Conservation (phyloP, 2,113 vertebrate species). For the Poeciliopsis retropinna region DNA sequence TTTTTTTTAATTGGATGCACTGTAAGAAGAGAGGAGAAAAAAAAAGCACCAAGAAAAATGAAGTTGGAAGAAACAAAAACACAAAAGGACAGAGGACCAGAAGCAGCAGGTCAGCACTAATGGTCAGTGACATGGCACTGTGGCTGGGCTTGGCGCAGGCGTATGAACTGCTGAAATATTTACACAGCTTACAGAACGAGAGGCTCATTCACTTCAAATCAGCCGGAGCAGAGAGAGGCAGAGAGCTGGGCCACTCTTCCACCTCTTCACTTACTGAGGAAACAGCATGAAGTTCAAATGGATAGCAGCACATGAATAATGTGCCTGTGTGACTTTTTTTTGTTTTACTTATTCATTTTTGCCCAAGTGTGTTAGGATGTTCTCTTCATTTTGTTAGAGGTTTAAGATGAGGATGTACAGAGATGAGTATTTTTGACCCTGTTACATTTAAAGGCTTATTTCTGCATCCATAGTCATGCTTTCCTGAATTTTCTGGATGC, state of each 20-base stretch:
- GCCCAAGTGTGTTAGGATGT: constrained; percentile 35
- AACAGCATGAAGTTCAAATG: constrained; percentile 58
- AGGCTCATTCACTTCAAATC: constrained; percentile 73
- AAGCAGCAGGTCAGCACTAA: constrained; percentile 77
- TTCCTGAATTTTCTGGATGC: background rate
- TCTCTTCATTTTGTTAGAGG: constrained; percentile 51
- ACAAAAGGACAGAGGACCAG: constrained; percentile 36
- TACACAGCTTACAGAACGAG: constrained; percentile 66
- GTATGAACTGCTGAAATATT: constrained; percentile 78
- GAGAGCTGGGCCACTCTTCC: constrained; percentile 52
- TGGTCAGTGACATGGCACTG: constrained; percentile 75
- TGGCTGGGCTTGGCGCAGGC: constrained; percentile 59
- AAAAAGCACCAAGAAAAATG: background rate
- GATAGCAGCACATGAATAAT: constrained; percentile 64
- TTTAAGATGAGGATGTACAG: constrained; percentile 27
- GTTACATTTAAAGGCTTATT: constrained; percentile 7
- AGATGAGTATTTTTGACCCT: constrained; percentile 13
- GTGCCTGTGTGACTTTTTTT: constrained; percentile 56
- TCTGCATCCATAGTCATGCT: constrained; percentile 5
- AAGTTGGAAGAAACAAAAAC: constrained; percentile 44
- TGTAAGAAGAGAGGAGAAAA: background rate
- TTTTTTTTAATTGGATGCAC: background rate
- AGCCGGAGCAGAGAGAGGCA: constrained; percentile 55
- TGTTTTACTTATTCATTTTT: constrained; percentile 70
- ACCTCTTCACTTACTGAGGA: constrained; percentile 51